Evolutionary conservation across 2,113 vertebrate species (phyloP), one percentile per base, ranked within the genome.

Genomic region (Struthio camelus): DNA sequence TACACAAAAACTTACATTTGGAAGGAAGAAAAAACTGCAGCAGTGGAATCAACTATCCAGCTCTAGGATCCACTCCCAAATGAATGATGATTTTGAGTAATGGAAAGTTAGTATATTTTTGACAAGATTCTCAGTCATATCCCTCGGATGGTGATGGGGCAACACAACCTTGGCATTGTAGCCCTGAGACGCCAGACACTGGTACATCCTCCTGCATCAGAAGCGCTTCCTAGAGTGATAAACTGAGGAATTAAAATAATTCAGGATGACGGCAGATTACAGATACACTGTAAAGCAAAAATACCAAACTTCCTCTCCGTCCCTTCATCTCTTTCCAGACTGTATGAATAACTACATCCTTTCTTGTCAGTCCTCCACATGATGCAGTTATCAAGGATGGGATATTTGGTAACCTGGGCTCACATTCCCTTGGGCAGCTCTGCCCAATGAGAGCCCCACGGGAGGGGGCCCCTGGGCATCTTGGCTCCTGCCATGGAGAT

Each of bases 71-170:
- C 56, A 30, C 70, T 90, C 54, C 28, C 42, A 90, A 75, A 92
- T 78, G 75, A 87, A 54, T 34, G 38, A 90, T 54, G 89, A 89
- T 66, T 85, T 77, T 54, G 94, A 96, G 61, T 71, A 89, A 93
- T 80, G 62, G 70, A 58, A 73, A 46, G 44, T 14, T 42, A 59
- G 48, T 58, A 44, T 12, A 17, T 62, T 94, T 93, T 59, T 92
- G 70, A 87, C 89, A 85, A 53, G 70, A 80, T 70, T 65, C 84
- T 91, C 75, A 77, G 53, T 93, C 87, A 87, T 9, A 73, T 23
- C 27, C 34, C 64, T 80, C 67, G 67, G 40, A 62, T 30, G 22
- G 58, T 46, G 75, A 64, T 28, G 44, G 54, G 50, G 50, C 70
- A 72, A 36, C 0, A 1, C 61, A 66, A 82, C 86, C 81, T 89